phyloP scores from a whole-genome alignment of 2,888 invertebrate genomes.

The Balanococcus diminutus region DNA sequence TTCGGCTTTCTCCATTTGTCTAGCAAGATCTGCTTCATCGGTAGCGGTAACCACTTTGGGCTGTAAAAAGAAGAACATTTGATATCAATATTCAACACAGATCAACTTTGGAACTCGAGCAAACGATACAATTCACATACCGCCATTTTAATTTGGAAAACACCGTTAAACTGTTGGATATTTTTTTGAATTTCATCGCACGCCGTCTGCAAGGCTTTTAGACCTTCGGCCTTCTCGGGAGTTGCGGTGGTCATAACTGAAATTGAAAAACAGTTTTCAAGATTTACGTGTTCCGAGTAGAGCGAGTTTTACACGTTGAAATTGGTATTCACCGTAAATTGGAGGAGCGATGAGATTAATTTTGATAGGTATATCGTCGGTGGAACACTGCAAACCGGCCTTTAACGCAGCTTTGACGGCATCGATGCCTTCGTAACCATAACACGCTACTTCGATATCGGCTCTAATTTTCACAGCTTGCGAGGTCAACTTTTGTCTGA shows the following conservation, averaged over 20 bases:
- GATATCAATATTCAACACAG: neutral
- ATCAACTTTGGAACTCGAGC: too few relatives aligned
- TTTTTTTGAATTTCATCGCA: conserved; percentile 84
- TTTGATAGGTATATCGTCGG: conserved; percentile 93
- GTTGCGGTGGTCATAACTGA: conserved; percentile 97
- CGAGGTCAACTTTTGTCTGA: conserved; percentile 93
- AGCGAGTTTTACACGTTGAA: neutral
- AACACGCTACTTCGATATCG: conserved; percentile 92
- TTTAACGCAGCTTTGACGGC: conserved; percentile 93
- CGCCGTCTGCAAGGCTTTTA: conserved; percentile 86
- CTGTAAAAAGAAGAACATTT: too few relatives aligned
- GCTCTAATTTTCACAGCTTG: conserved; percentile 96
- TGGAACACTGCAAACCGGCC: conserved; percentile 87
- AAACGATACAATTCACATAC: conserved; percentile 67
- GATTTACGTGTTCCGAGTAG: neutral
- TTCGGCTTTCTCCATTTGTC: conserved; percentile 92
- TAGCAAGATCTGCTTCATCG: conserved; percentile 93
- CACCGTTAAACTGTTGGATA: conserved; percentile 84
- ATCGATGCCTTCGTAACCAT: conserved; percentile 97
- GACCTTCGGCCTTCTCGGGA: conserved; percentile 91
- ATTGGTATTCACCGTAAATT: conserved; percentile 74
- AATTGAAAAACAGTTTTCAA: conserved; percentile 22
- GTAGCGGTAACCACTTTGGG: conserved; percentile 98
- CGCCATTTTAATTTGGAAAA: conserved; percentile 93
- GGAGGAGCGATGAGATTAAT: conserved; percentile 99